Base-by-base conservation (phyloP, 2,797 vertebrate species). In the Takifugu rubripes region DNA sequence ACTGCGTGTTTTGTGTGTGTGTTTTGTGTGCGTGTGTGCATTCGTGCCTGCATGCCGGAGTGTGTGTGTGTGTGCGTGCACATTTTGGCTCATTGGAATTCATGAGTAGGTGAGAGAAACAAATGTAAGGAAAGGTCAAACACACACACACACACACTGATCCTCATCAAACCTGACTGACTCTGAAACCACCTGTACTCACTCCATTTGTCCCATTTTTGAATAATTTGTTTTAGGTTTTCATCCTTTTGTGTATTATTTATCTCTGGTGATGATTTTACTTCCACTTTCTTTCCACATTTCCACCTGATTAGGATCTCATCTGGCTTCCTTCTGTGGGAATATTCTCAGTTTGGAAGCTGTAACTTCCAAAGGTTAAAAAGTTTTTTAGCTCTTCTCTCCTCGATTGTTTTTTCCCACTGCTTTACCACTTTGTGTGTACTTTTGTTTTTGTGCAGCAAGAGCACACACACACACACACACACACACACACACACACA, bases 1-100 rank as follows among this genome's bases (percentile, higher is more conserved):
- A 64, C 69, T 56, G 73, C 61, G 75, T 56, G 16, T 21, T 21
- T 21, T 17, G 16, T 0, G 25, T 21, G 51, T 44, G 50, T 68
- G 65, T 54, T 21, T 21, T 21, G 17, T 21, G 17, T 53, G 25
- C 59, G 47, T 54, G 54, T 49, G 49, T 42, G 31, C 61, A 21
- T 21, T 21, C 21, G 21, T 21, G 21, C 21, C 21, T 21, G 21
- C 21, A 27, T 27, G 64, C 52, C 50, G 55, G 58, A 10, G 27
- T 53, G 44, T 54, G 46, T 25, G 50, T 60, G 27, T 29, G 27
- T 6, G 5, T 27, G 27, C 27, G 3, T 27, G 6, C 26, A 21
- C 21, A 21, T 21, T 21, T 21, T 21, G 21, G 21, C 21, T 21
- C 21, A 21, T 21, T 21, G 21, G 21, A 21, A 21, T 21, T 21